Percentiles rank a stretch among this genome's conserved stretches.
These are phyloP conservation scores for Eucidaris tribuloides DNA, from an alignment of 35 echinoderm and acorn worm genomes.

Conservation along the genomic window DNA sequence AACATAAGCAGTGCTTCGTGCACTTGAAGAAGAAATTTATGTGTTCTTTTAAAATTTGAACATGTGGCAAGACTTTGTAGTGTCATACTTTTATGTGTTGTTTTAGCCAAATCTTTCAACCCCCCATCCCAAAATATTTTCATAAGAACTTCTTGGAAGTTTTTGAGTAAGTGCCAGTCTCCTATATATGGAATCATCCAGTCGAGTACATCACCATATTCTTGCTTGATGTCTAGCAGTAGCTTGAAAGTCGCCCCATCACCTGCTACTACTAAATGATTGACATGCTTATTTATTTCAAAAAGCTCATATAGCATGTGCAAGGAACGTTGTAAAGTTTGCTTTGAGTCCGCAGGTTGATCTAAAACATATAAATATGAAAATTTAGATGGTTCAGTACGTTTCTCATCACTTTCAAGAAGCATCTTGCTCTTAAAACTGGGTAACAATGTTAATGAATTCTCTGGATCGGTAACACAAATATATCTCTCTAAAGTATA, in stretches of 20 bases:
- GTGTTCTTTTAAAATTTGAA: conserved; percentile 5
- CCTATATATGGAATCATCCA: conserved; percentile 73
- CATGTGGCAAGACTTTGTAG: background rate
- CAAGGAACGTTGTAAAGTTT: background rate
- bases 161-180: conserved; percentile 73
- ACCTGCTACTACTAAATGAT: conserved; percentile 58
- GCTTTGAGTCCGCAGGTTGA: background rate
- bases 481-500: background rate
- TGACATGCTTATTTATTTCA: background rate
- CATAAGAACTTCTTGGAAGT: conserved; percentile 29
- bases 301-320: background rate
- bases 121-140: conserved; percentile 1
- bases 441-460: background rate
- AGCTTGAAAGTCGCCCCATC: conserved; percentile 56
- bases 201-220: conserved; percentile 47
- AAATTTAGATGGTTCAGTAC: background rate
- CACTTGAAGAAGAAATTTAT: background rate
- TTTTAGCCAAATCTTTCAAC: background rate
- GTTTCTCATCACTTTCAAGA: background rate
- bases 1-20: background rate
- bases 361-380: background rate
- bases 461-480: background rate
- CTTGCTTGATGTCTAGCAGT: conserved; percentile 6
- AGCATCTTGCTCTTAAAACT: background rate
- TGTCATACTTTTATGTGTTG: background rate